phyloP scores from a whole-genome alignment of 2,888 invertebrate species.

The Pasiphila rectangulata region DNA sequence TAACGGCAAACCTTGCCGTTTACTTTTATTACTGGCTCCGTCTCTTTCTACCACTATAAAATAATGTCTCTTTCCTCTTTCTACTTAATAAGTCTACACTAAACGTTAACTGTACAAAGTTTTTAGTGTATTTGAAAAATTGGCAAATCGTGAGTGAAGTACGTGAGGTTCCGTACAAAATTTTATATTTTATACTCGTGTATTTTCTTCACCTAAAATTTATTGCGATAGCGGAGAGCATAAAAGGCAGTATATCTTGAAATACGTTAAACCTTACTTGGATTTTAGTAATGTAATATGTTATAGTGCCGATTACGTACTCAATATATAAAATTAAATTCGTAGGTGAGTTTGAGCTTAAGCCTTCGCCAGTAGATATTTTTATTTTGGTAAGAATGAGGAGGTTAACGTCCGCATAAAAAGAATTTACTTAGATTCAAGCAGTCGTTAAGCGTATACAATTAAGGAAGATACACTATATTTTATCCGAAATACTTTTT shows the following conservation, averaged over 20 bases:
- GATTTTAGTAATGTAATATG: too few species aligned
- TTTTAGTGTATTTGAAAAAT: conserved; percentile 52
- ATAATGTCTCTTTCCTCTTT: conserved; percentile 35
- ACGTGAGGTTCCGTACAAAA: conserved; percentile 21
- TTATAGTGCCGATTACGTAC: too few species aligned
- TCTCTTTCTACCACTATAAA: conserved; percentile 33
- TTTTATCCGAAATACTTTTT: too few species aligned
- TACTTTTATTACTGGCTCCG: conserved; percentile 45
- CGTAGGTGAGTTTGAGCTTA: too few species aligned
- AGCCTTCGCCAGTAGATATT: too few species aligned
- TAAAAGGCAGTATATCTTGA: neutral
- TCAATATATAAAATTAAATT: too few species aligned
- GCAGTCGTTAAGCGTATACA: too few species aligned
- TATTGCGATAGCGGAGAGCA: neutral
- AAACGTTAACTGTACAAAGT: conserved; percentile 46
- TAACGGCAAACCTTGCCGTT: conserved; percentile 40
- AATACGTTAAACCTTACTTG: too few species aligned
- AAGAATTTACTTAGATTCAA: too few species aligned
- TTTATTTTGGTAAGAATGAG: too few species aligned
- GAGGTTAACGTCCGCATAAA: too few species aligned
- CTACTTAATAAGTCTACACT: conserved; percentile 37
- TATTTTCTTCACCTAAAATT: conserved; percentile 6
- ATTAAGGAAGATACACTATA: too few species aligned
- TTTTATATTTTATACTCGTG: conserved; percentile 3
- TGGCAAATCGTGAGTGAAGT: conserved; percentile 23